Evolutionary conservation across 1,140 invertebrate species (phyloP), one percentile per base, ranked within the genome.

Genomic region (Cotesia vestalis): DNA sequence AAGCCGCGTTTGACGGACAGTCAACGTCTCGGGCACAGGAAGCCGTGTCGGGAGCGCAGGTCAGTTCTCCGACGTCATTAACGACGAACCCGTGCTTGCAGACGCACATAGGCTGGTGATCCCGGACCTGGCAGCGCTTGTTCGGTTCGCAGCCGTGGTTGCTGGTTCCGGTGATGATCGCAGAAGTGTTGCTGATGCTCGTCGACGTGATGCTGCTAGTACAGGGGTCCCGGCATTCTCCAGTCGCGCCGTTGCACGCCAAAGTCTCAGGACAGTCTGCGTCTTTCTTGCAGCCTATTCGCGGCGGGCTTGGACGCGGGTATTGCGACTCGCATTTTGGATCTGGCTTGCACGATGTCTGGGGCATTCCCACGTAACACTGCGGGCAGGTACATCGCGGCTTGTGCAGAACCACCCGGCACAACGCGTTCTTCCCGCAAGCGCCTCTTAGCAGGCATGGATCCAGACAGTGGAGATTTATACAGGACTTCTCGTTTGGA

Each of bases 401-500:
- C 80, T 91, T 91, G 86, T 96, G 95, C 78, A 93, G 86, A 63
- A 95, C 90, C 55, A 94, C 92, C 77, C 91, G 90, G 84, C 96
- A 97, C 46, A 96, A 88, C 57, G 96, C 95, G 86, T 96, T 96
- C 76, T 92, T 89, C 73, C 96, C 95, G 85, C 95, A 97, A 72
- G 93, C 93, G 76, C 93, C 95, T 76, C 93, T 91, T 77, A 96
- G 88, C 78, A 90, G 92, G 88, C 96, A 97, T 75, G 95, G 95
- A 88, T 97, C 94, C 85, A 94, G 90, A 86, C 96, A 97, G 85
- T 92, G 89, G 82, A 91, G 89, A 87, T 93, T 92, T 85, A 95
- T 91, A 90, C 96, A 97, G 82, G 94, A 93, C 89, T 95, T 94
- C 86, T 96, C 94, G 87, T 93, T 92, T 74, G 94, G 91, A 89